Evolutionary conservation across 1,140 invertebrate species (phyloP), one percentile per base, ranked within the genome.

Genomic region (Hyphantria cunea): DNA sequence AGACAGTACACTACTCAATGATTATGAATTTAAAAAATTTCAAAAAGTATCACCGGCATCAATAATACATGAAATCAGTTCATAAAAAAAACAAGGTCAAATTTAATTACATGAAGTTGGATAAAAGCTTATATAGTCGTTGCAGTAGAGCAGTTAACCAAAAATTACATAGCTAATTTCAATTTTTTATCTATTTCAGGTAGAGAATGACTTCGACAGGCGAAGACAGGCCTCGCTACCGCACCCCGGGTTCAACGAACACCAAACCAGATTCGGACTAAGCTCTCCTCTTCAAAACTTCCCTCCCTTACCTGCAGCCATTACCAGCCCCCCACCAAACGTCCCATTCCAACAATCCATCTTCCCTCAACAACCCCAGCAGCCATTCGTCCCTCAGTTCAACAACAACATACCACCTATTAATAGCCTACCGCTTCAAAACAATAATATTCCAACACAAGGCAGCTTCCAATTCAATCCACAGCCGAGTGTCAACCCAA

Each of bases 171-270:
- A 25, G 17, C 17, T 25, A 25, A 25, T 25, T 25, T 25, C 1
- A 25, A 25, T 25, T 25, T 25, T 25, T 10, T 37, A n/a, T 42
- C 48, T 55, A 13, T 56, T 64, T 49, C 85, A 90, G 88, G 76
- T 86, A 76, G 88, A 90, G 75, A 89, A 90, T 84, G 86, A 90
- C 44, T 90, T 78, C 79, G 88, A 90, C 45, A 77, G 85, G 82
- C 84, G 70, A 76, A 80, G 86, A 69, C 85, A 84, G 65, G 74
- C 80, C 13, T 37, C 75, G 8, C 61, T 78, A 56, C 79, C 80
- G 15, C 82, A 83, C 33, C 71, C 81, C 12, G 86, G 84, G 8
- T 88, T 90, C 66, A 87, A 69, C 52, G 86, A 90, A 49, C 87
- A 90, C 55, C 88, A 89, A 66, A 83, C 83, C 13, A 86, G 88